Base-by-base conservation (phyloP, 1,140 invertebrate genomes). In the Bathynomus jamesi region DNA sequence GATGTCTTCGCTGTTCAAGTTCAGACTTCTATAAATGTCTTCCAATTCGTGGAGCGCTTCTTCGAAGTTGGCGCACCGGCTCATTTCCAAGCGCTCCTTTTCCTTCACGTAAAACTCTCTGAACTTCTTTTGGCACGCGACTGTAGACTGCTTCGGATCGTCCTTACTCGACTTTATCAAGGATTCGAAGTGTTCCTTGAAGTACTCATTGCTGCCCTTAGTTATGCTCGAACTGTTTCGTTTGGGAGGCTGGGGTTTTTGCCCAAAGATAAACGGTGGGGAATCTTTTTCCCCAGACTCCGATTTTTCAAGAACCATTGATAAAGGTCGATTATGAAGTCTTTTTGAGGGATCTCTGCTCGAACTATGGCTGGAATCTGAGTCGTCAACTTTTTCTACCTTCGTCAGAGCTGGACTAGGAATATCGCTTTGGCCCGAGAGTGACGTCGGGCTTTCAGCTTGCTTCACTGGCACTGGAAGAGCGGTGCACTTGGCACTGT, bases 11-110 rank as follows among this genome's bases (percentile, higher is more conserved):
- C 94, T 92, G 1, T 88, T 89, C 21, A 94, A 82, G 17, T 88
- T 86, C 25, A 94, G 83, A 75, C 89, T 92, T 21, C 69, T 69
- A 81, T 94, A 95, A 79, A 95, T 94, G 17, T 90, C 89, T 83
- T 96, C 93, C 30, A 96, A 81, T 82, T 95, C 93, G 76, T 89
- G 89, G 7, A 95, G 83, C 61, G 92, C 92, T 78, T 94, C 91
- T 80, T 94, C 92, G 28, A 93, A 84, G 81, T 93, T 93, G 24
- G 86, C 87, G 0, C 90, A 90, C 78, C 87, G 87, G 76, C 85
- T 83, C 71, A 65, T 75, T 61, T 78, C 73, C 60, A 78, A 60
- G 53, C 67, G 73, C 25, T 74, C 65, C n/a, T 77, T 77, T 46
- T 77, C 75, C 61, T 72, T 74, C 11, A 46, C 53, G 46, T 65